Conservation (phyloP, 2,797 vertebrate species). For the Bryconaethiops microstoma region DNA sequence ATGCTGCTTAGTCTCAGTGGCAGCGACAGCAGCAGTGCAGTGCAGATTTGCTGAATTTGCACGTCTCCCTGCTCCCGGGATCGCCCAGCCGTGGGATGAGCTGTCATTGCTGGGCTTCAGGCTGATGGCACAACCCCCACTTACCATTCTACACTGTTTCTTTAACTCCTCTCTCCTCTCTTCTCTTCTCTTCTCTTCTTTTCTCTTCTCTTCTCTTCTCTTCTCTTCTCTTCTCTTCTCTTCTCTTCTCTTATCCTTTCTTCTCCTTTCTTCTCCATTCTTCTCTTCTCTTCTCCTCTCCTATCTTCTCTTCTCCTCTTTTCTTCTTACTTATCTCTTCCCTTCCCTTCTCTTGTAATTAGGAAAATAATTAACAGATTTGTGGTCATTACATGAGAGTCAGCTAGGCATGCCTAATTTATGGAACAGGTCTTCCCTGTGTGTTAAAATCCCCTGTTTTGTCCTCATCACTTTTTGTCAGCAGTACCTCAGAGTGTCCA, state of each 20-base stretch:
- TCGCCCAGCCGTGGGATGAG: conserved; percentile 83
- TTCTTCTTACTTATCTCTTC: conserved; percentile 28
- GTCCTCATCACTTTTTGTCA: neutral
- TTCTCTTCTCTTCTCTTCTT: neutral
- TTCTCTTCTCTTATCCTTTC: neutral
- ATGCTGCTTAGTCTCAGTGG: conserved; percentile 71
- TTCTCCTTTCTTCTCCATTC: neutral
- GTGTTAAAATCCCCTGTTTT: neutral
- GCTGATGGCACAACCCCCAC: conserved; percentile 66
- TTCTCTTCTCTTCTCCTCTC: neutral
- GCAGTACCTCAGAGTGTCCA: too few species aligned
- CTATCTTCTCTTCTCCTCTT: neutral
- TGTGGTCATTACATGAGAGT: too few species aligned
- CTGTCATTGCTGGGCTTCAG: conserved; percentile 82
- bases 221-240: neutral
- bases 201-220: neutral
- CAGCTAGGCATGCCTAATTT: too few species aligned
- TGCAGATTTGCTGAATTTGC: conserved; percentile 77
- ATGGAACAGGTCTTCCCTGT: too few species aligned
- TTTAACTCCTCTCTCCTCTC: neutral
- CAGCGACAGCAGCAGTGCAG: conserved; percentile 67
- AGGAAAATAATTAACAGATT: too few species aligned
- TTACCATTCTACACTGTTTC: neutral
- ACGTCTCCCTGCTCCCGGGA: conserved; percentile 67
- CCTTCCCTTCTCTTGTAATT: neutral